A percentile compares a stretch with the other conserved stretches of the same genome.
phyloP scores from a whole-genome alignment of 2,113 vertebrate genomes.

The Gulo gulo region DNA sequence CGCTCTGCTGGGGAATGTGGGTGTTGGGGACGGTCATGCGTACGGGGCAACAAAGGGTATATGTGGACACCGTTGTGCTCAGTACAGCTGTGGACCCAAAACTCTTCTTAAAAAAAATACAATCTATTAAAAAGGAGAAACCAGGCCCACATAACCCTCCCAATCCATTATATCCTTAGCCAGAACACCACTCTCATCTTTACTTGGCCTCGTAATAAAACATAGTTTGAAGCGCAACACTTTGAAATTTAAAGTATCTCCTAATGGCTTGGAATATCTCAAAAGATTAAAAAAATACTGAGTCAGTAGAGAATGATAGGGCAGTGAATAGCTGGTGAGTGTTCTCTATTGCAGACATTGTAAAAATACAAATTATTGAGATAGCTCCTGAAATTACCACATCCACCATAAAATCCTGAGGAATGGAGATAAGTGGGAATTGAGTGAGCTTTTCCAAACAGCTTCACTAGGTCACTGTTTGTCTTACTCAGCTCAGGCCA shows the following conservation, averaged over 20 bases:
- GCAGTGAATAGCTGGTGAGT: neutral
- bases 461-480: neutral
- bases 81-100: neutral
- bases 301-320: constrained; percentile 14
- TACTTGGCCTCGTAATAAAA: constrained; percentile 1
- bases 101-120: neutral
- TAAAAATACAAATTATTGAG: neutral
- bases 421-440: neutral
- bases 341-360: neutral
- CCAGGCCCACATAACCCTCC: neutral
- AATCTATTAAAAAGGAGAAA: neutral
- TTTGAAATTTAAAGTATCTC: constrained; percentile 22
- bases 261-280: constrained; percentile 22
- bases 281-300: constrained; percentile 13
- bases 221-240: neutral
- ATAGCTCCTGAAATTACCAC: neutral
- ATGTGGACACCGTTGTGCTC: neutral
- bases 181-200: neutral
- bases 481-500: neutral
- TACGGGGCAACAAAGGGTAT: neutral
- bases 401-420: neutral
- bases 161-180: neutral
- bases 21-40: neutral
- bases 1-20: neutral
- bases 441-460: constrained; percentile 22